phyloP scores from a whole-genome alignment of 2,113 vertebrate species.

The Pachypanchax playfairii region DNA sequence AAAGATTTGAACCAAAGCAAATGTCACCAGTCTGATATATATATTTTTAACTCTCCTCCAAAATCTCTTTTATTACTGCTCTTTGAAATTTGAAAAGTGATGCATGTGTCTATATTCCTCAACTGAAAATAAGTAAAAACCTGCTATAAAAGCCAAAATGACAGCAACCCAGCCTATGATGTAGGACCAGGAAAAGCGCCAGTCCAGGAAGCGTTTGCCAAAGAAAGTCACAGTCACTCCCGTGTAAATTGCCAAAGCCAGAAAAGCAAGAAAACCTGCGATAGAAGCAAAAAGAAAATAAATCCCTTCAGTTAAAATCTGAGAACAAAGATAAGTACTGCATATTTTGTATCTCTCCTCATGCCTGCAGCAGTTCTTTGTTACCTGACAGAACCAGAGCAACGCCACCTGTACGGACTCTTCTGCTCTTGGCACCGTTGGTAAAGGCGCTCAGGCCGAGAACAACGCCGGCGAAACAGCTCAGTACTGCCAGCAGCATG shows the following conservation, averaged over 20 bases:
- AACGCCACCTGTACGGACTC: conserved; percentile 76
- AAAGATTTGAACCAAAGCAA: too few relatives aligned
- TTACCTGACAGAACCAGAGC: conserved; percentile 83
- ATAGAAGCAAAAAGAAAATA: neutral
- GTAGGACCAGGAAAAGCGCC: conserved; percentile 89
- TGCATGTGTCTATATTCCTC: neutral
- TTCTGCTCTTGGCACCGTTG: conserved; percentile 71
- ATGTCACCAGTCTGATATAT: neutral
- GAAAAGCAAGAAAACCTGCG: conserved; percentile 81
- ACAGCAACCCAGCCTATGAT: conserved; percentile 83
- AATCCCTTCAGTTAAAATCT: neutral
- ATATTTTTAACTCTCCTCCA: neutral
- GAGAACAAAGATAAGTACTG: too few relatives aligned
- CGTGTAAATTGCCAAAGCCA: conserved; percentile 83
- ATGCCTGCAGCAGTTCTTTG: neutral
- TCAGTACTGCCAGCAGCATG: conserved; percentile 84
- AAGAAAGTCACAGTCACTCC: conserved; percentile 82
- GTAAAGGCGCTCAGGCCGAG: conserved; percentile 79
- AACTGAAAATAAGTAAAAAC: conserved; percentile 50
- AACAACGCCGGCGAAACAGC: conserved; percentile 79
- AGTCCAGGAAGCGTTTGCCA: conserved; percentile 80
- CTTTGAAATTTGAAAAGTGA: neutral
- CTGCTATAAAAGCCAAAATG: conserved; percentile 78
- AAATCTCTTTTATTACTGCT: too few relatives aligned
- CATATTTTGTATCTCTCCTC: neutral